A percentile compares a stretch with the other conserved stretches of the same genome.
Conservation (phyloP, 2,113 vertebrate genomes). For the Pachycephala philippinensis region DNA sequence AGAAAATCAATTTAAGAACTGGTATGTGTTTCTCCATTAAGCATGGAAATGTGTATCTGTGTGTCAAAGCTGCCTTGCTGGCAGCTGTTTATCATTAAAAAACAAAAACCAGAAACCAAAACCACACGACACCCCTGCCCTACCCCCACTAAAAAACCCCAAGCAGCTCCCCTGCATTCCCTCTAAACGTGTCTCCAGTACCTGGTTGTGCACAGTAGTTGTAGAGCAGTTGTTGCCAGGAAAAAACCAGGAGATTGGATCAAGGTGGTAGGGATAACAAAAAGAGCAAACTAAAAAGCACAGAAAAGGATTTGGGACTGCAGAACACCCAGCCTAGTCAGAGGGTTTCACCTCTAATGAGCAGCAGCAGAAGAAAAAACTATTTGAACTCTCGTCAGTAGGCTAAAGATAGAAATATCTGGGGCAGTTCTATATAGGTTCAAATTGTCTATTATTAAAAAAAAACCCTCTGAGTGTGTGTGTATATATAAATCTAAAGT, state of each 20-base stretch:
- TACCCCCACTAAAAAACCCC: not conserved
- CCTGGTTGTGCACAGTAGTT: not conserved
- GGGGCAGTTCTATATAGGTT: not conserved
- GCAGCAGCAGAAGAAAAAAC: not conserved
- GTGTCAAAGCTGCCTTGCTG: not conserved
- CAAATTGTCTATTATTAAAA: not conserved
- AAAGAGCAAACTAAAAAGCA: not conserved
- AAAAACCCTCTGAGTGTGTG: not conserved
- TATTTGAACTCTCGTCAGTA: not conserved
- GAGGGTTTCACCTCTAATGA: not conserved
- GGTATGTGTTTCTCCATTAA: not conserved
- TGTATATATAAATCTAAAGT: not conserved
- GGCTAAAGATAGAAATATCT: constrained; percentile 1
- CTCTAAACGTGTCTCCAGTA: not conserved
- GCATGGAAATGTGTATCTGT: not conserved
- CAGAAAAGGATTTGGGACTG: not conserved
- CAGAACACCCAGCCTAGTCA: not conserved
- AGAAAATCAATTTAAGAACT: not conserved
- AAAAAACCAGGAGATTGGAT: not conserved
- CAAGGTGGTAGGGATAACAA: not conserved
- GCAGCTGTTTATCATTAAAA: not conserved
- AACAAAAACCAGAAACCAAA: not conserved
- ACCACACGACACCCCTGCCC: rapidly evolving
- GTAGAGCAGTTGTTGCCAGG: not conserved
- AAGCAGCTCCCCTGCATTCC: not conserved